These are phyloP conservation scores for Sarcophaga rosellei DNA, from an alignment of 2,888 invertebrate genomes.

Conservation along the genomic window DNA sequence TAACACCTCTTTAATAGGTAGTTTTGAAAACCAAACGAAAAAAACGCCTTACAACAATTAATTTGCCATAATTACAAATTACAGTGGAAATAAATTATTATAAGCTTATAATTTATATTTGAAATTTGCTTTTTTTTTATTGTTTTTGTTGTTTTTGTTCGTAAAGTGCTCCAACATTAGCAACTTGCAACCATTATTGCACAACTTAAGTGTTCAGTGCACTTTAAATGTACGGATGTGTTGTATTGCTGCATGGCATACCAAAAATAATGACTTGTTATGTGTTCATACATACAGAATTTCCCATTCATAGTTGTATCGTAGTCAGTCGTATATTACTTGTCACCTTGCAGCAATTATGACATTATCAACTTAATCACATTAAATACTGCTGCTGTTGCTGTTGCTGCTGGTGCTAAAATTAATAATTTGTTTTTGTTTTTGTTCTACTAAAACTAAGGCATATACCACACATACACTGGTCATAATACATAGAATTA, in stretches of 20 bases:
- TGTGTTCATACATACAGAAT: background rate
- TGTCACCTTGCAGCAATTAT: slow-evolving; percentile 76
- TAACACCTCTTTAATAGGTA: slow-evolving; percentile 35
- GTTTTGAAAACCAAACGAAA: slow-evolving; percentile 17
- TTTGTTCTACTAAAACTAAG: background rate
- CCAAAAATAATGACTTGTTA: background rate
- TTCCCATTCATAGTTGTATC: slow-evolving; percentile 46
- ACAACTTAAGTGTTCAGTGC: slow-evolving; percentile 20
- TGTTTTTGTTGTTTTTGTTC: background rate
- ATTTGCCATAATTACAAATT: slow-evolving; percentile 49
- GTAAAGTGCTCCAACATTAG: slow-evolving; percentile 25
- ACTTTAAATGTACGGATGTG: background rate
- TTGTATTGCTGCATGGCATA: background rate
- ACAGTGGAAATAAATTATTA: slow-evolving; percentile 35
- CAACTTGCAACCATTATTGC: slow-evolving; percentile 31
- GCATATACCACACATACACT: background rate
- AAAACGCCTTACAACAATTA: slow-evolving; percentile 43
- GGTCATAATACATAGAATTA: too few species aligned
- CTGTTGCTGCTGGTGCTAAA: background rate
- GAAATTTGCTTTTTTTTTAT: background rate
- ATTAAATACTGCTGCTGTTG: slow-evolving; percentile 54
- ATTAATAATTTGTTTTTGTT: background rate
- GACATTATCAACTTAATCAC: slow-evolving; percentile 71
- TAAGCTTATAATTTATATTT: background rate
- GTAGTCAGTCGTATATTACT: slow-evolving; percentile 54